Evolutionary conservation across 2,888 invertebrate genomes (phyloP), one percentile per base, ranked within the genome.

Genomic region (Sinohyriopsis cumingii): DNA sequence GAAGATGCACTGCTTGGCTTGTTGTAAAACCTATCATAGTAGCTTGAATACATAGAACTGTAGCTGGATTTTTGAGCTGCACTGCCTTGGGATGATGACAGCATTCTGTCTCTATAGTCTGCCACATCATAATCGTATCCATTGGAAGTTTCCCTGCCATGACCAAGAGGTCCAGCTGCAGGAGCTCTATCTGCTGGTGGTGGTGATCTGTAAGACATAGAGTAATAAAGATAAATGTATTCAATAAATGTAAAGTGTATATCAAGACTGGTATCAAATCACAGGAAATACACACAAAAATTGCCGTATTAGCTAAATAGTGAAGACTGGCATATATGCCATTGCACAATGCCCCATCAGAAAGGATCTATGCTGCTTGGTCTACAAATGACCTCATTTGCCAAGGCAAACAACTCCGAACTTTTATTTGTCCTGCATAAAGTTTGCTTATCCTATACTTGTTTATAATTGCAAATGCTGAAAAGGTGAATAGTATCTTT

Each of bases 21-120:
- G 62, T 72, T 81, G 70, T 81, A 81, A 67, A 78, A 81, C 65
- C 81, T 75, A 62, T 81, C 81, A 65, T 81, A 81, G 63, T 81
- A 81, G 63, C 76, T 77, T 45, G 77, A 73, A 66, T 77, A 77
- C 24, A 75, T 75, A 61, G 72, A 73, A 54, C 75, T 73, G 63
- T 72, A 76, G 57, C 72, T 76, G 53, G 73, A 76, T 24, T 64
- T 61, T 28, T 65, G 67, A 20, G 69, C 69, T 15, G 71, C 68
- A 57, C 45, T 63, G n/a, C 55, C 25, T 18, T 68, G 56, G 9
- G 71, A 63, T n/a, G 71, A 68, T 28, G 56, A 60, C n/a, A 70
- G 33, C n/a, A 45, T 45, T 45, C 73, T 55, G n/a, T 73, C 45
- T 53, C 65, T 60, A 57, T 59, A 33, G 60, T 64, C 69, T 57